Percentiles rank a stretch among this genome's conserved stretches.
Conservation (phyloP, 2,888 invertebrate species). For the Sarcophaga subvicina region DNA sequence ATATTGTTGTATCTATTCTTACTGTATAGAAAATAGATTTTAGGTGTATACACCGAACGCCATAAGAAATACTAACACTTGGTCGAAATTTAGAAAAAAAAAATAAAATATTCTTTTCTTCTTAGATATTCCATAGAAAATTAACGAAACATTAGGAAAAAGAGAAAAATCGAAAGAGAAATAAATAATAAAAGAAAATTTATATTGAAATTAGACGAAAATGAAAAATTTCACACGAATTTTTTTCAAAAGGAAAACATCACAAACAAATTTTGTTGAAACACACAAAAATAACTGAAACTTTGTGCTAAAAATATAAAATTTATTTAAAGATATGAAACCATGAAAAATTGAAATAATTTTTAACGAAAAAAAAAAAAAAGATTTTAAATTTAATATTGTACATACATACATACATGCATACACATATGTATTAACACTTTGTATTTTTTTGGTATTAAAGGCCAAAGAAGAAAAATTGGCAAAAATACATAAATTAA, state of each 20-base stretch:
- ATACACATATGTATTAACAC: not conserved
- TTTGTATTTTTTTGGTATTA: not conserved
- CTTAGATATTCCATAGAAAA: constrained; percentile 51
- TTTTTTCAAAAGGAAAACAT: constrained; percentile 37
- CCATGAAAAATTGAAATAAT: constrained; percentile 78
- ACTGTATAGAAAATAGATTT: not conserved
- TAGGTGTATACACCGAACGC: not conserved
- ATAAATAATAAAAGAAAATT: constrained; percentile 34
- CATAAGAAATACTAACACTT: not conserved
- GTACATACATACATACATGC: constrained; percentile 2
- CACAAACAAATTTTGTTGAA: constrained; percentile 41
- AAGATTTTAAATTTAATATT: constrained; percentile 50
- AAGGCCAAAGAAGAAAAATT: constrained; percentile 36
- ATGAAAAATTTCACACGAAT: constrained; percentile 66
- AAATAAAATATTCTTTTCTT: not conserved
- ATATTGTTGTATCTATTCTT: not conserved
- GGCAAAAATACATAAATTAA: constrained; percentile 1
- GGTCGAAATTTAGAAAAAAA: no score
- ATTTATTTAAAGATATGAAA: constrained; percentile 81
- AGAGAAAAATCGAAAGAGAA: constrained; percentile 29
- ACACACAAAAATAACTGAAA: constrained; percentile 75
- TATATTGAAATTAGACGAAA: constrained; percentile 41
- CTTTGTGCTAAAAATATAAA: constrained; percentile 77
- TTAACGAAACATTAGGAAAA: constrained; percentile 18
- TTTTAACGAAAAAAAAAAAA: constrained; percentile 46